Percentiles rank a stretch among this genome's conserved stretches.
phyloP scores from a whole-genome alignment of 1,140 invertebrate species.

The Mactra quadrangularis region DNA sequence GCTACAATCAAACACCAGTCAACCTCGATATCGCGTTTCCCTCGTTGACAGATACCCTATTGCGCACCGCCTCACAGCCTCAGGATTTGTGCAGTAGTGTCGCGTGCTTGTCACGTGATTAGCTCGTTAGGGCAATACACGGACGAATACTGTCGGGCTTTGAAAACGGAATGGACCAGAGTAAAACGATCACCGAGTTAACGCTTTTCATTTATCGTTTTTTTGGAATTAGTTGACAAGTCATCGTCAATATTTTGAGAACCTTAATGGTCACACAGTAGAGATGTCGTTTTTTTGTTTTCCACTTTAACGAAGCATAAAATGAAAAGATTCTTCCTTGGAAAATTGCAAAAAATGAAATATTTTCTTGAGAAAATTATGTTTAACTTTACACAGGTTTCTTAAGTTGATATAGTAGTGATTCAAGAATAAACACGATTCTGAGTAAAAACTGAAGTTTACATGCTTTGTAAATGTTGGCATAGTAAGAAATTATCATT shows the following conservation, averaged over 20 bases:
- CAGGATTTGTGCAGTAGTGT: constrained; percentile 13
- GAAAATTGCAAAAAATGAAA: no score
- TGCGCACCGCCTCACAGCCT: constrained; percentile 35
- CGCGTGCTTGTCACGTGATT: constrained; percentile 22
- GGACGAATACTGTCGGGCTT: neutral
- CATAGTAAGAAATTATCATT: no score
- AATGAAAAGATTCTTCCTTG: no score
- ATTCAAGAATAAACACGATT: no score
- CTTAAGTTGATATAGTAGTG: no score
- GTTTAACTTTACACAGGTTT: no score
- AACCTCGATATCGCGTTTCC: constrained; percentile 4
- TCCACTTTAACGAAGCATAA: no score
- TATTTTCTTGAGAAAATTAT: no score
- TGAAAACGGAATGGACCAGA: constrained; percentile 5
- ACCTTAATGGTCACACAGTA: neutral
- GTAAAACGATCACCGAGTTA: neutral
- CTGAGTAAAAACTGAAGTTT: no score
- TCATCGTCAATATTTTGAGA: neutral
- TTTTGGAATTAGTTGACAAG: constrained; percentile 36
- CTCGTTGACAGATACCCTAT: constrained; percentile 17
- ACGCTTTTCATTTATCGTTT: constrained; percentile 12
- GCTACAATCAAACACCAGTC: constrained; percentile 4
- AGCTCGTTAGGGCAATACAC: constrained; percentile 10
- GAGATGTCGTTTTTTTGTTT: neutral
- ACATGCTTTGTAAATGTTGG: no score